Conservation (phyloP, 1,140 invertebrate species). For the Scaptomyza graminum region DNA sequence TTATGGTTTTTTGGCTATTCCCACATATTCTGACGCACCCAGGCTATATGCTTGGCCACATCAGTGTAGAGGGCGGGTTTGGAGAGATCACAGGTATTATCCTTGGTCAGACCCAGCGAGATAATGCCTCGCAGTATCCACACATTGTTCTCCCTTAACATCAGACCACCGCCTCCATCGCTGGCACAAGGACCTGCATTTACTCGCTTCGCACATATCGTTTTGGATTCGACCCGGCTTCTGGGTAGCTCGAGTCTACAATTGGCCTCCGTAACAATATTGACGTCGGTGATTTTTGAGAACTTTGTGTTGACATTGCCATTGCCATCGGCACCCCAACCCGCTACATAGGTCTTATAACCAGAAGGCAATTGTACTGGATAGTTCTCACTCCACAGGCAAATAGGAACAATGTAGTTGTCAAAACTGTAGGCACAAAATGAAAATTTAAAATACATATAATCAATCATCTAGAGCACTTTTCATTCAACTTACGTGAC, state of each 20-base stretch:
- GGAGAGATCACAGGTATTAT: constrained; percentile 62
- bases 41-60: constrained; percentile 72
- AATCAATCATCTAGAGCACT: background rate
- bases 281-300: constrained; percentile 85
- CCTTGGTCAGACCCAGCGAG: constrained; percentile 27
- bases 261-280: constrained; percentile 85
- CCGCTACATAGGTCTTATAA: constrained; percentile 83
- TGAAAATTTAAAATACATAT: background rate
- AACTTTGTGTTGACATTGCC: constrained; percentile 84
- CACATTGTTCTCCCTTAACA: constrained; percentile 58
- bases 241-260: constrained; percentile 84
- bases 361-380: constrained; percentile 46
- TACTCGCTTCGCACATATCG: constrained; percentile 75
- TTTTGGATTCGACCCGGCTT: constrained; percentile 56
- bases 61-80: constrained; percentile 78
- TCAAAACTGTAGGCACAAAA: constrained; percentile 61
- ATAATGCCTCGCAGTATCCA: constrained; percentile 78
- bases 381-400: constrained; percentile 84
- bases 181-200: constrained; percentile 76
- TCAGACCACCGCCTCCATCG: constrained; percentile 76
- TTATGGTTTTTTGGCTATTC: constrained; percentile 20
- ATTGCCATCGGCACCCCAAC: constrained; percentile 86
- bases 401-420: constrained; percentile 85
- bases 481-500: constrained; percentile 37
- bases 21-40: constrained; percentile 73